Base-by-base conservation (phyloP, 2,113 vertebrate genomes). In the Corythoichthys intestinalis region DNA sequence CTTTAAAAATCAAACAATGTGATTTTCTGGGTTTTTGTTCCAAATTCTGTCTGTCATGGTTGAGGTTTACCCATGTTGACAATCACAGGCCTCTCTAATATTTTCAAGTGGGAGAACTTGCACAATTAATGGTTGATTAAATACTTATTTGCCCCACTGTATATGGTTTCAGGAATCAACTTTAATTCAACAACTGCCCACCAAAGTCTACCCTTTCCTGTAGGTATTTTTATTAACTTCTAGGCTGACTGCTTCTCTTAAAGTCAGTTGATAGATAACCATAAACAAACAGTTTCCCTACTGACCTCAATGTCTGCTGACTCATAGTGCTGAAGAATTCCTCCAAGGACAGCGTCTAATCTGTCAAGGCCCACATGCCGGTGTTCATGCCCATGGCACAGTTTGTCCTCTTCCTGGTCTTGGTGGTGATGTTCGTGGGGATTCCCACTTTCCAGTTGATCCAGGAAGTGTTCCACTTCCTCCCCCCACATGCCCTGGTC, bases 381-480 rank as follows among this genome's bases (percentile, higher is more conserved):
- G 3, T 72, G 50, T 0, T 41, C 48, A 3, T 70, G 81, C 0
- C 41, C 35, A 0, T 60, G 60, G n/a, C 35, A 56, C 0, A 4
- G 15, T 14, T 46, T 39, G 1, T 53, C 28, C 9, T 56, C 56
- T 10, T 13, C 47, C 1, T 15, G n/a, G 11, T 57, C 59, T 20
- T 65, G 65, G 2, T 76, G 69, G 9, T 67, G 53, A 10, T 70
- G 65, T 68, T 5, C 50, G 13, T 58, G 34, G 56, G 56, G 35
- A 58, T 58, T 37, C 56, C 3, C 80, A 79, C 61, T 63, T 6
- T 70, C 65, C 35, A 86, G 34, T 17, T 48, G 58, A n/a, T 84
- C 81, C 1, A 91, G 65, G 64, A 92, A 90, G 9, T 6, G 78
- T 6, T 85, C 56, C 0, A 78, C 74, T 65, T 88, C 87, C 52